A percentile compares a stretch with the other conserved stretches of the same genome.
Evolutionary conservation across 2,888 invertebrate species (phyloP).

Genomic region (Corythucha ciliata): DNA sequence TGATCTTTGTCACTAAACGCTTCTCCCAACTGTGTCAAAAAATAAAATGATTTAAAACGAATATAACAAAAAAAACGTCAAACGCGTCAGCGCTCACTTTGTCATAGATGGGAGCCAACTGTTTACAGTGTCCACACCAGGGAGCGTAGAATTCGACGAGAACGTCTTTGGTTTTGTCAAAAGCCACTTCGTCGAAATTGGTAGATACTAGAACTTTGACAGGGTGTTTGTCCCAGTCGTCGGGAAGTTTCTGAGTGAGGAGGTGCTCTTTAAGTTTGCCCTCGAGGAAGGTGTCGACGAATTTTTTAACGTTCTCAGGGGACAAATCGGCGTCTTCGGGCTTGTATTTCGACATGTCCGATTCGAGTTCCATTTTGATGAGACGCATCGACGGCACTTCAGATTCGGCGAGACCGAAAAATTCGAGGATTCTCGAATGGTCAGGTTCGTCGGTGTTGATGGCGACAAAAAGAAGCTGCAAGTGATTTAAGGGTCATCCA

Average conservation of each 20-base stretch:
- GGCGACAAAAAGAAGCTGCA: conserved; percentile 79
- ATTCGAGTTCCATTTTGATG: conserved; percentile 89
- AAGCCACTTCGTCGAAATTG: conserved; percentile 90
- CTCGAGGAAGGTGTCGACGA: conserved; percentile 81
- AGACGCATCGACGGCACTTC: conserved; percentile 83
- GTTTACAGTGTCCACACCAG: conserved; percentile 99
- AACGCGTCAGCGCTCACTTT: conserved; percentile 38
- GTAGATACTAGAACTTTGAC: conserved; percentile 88
- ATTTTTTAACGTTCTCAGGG: conserved; percentile 60
- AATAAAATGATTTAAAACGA: conserved; percentile 7
- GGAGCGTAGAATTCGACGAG: conserved; percentile 99
- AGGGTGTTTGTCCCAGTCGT: conserved; percentile 92
- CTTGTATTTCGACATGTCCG: conserved; percentile 98
- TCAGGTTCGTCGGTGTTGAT: conserved; percentile 93
- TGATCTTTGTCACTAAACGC: conserved; percentile 75
- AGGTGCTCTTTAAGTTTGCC: conserved; percentile 93
- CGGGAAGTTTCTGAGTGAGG: conserved; percentile 85
- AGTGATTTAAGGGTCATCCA: neutral
- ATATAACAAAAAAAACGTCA: neutral
- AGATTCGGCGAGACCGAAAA: conserved; percentile 96
- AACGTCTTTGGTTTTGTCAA: conserved; percentile 79
- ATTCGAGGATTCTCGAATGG: conserved; percentile 94
- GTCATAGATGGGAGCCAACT: conserved; percentile 93
- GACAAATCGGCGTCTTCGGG: conserved; percentile 65
- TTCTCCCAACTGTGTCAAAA: conserved; percentile 65